Conservation (phyloP, 2,888 invertebrate genomes). For the Caenorhabditis macrosperma region DNA sequence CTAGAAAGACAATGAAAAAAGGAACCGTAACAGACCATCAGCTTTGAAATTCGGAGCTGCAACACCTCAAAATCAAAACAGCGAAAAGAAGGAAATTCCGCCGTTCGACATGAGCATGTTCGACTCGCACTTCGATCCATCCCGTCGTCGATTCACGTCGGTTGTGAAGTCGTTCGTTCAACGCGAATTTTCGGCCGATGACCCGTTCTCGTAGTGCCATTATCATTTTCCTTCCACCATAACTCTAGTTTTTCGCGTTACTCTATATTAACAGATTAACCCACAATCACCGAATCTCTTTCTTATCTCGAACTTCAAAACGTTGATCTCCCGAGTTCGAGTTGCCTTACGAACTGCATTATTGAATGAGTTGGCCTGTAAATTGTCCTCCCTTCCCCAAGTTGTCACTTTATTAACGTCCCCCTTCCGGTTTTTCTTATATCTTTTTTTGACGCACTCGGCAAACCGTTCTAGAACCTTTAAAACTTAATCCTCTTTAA, state of each 20-base stretch:
- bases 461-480: background rate
- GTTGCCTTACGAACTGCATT: background rate
- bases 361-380: background rate
- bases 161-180: conserved; percentile 4
- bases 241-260: background rate
- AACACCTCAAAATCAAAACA: conserved; percentile 8
- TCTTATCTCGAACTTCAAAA: background rate
- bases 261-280: background rate
- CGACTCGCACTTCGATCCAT: background rate
- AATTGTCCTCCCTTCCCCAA: background rate
- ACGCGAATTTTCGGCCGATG: conserved; percentile 1
- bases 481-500: background rate
- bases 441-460: too few species aligned
- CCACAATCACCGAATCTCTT: background rate
- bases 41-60: conserved; percentile 8
- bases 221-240: background rate
- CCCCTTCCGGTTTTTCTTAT: background rate
- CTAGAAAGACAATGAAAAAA: conserved; percentile 22
- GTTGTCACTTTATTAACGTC: background rate
- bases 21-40: conserved; percentile 5
- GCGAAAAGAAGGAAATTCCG: background rate
- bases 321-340: background rate
- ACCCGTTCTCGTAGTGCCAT: background rate
- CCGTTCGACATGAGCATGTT: conserved; percentile 2
- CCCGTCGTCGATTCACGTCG: conserved; percentile 4